Percentiles rank a stretch among this genome's conserved stretches.
Conservation (phyloP, 1,140 invertebrate genomes). For the Drusus annulatus region DNA sequence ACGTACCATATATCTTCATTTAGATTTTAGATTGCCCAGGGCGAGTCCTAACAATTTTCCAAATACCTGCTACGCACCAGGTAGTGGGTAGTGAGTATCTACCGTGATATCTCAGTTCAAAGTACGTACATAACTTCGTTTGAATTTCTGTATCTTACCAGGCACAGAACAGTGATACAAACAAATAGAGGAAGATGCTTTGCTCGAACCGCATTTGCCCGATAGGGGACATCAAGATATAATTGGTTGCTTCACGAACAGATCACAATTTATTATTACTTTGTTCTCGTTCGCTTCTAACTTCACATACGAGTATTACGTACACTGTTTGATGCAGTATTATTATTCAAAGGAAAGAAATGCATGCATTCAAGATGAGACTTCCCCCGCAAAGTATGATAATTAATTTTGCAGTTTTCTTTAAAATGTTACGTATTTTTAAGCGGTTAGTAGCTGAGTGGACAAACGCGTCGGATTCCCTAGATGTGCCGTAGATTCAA, state of each 20-base stretch:
- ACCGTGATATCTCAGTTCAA: not conserved
- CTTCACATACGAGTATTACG: not conserved
- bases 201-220: slow-evolving; percentile 2
- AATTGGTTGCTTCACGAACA: slow-evolving; percentile 59
- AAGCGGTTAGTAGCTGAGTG: too few relatives aligned
- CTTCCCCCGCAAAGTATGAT: too few relatives aligned
- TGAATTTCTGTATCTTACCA: not conserved
- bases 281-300: slow-evolving; percentile 45
- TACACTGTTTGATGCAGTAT: too few relatives aligned
- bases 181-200: slow-evolving; percentile 13
- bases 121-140: not conserved
- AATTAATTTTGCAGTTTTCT: too few relatives aligned
- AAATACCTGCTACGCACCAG: not conserved
- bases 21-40: not conserved
- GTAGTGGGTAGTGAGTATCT: not conserved
- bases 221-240: slow-evolving; percentile 48
- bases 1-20: too few relatives aligned
- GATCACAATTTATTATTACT: slow-evolving; percentile 56
- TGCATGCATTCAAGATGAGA: too few relatives aligned
- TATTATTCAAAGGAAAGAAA: too few relatives aligned
- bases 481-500: too few relatives aligned
- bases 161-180: not conserved
- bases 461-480: too few relatives aligned
- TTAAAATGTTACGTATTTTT: too few relatives aligned
- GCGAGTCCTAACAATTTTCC: not conserved